Base-by-base conservation (phyloP, 2,797 vertebrate genomes). In the Silurus aristotelis region DNA sequence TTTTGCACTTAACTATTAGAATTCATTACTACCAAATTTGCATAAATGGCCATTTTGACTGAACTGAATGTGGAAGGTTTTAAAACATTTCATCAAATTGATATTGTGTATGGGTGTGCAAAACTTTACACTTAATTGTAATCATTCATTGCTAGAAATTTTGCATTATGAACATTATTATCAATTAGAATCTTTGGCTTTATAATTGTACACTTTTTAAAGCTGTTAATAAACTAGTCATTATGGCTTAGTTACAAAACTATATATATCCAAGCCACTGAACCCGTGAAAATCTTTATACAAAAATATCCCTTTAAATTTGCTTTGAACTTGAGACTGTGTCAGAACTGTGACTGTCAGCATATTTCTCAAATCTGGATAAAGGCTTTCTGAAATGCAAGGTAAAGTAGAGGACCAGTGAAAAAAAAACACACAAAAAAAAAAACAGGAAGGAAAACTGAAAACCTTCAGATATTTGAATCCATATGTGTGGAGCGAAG, bases 401-500 rank as follows among this genome's bases (percentile, higher is more conserved):
- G 10, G 58, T 48, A 73, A 60, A 55, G 6, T 22, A 17, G 22
- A 38, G 70, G 6, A 68, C 27, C 70, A 64, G 68, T 52, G 6
- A 52, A 38, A 38, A 38, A 38, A 38, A 3, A 38, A 38, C 31
- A 31, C 31, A 38, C 20, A 13, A 77, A 78, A 38, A 15, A 20
- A 77, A 73, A 80, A n/a, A 25, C 77, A 10, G 60, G 14, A 38
- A 14, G 63, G 71, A 22, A 27, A 63, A 77, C 20, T 20, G 80
- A 48, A 68, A 27, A 20, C 46, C 20, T 73, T 7, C 15, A 81
- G 12, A 61, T 58, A 46, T 68, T 13, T 22, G 17, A 52, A 64
- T 66, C 85, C 43, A 66, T 25, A 72, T 64, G 55, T 84, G 76
- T 58, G 43, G 80, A 63, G 27, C 15, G 67, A 25, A 25, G 82